These are phyloP conservation scores for Iphiclides podalirius DNA, from an alignment of 2,888 invertebrate species.

Conservation along the genomic window DNA sequence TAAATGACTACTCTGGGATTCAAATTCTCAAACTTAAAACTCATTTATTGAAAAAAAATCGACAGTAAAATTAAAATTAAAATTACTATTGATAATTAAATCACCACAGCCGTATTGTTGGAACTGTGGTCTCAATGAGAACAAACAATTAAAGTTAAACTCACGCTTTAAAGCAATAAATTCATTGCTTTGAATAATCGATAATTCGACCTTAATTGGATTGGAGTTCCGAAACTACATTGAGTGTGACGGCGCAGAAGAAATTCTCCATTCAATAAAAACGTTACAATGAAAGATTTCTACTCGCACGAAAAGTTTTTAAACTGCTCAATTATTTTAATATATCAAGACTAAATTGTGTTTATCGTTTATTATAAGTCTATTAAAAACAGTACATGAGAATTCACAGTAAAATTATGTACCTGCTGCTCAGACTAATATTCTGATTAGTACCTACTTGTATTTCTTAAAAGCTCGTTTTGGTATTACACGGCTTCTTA, in stretches of 20 bases:
- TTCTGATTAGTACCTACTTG: too few relatives aligned
- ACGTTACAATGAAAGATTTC: not conserved
- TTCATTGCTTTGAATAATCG: constrained; percentile 6
- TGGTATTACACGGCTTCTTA: too few relatives aligned
- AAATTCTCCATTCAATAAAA: not conserved
- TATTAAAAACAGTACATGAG: not conserved
- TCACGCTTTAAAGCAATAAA: not conserved
- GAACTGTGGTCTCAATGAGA: not conserved
- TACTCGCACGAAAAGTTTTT: not conserved
- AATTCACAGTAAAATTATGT: too few relatives aligned
- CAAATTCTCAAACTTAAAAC: too few relatives aligned
- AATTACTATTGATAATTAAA: too few relatives aligned
- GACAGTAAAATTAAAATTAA: too few relatives aligned
- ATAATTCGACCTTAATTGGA: constrained; percentile 2
- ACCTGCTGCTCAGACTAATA: too few relatives aligned
- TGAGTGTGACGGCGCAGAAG: not conserved
- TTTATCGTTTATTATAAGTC: not conserved
- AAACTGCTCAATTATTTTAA: not conserved
- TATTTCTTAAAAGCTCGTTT: too few relatives aligned
- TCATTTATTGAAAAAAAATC: too few relatives aligned
- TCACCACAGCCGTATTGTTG: too few relatives aligned
- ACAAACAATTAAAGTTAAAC: constrained; percentile 2
- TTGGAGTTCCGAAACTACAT: not conserved
- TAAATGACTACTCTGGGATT: too few relatives aligned
- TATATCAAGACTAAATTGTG: not conserved